These are phyloP conservation scores for Bothrops jararaca DNA, from an alignment of 2,113 vertebrate genomes.

Conservation along the genomic window DNA sequence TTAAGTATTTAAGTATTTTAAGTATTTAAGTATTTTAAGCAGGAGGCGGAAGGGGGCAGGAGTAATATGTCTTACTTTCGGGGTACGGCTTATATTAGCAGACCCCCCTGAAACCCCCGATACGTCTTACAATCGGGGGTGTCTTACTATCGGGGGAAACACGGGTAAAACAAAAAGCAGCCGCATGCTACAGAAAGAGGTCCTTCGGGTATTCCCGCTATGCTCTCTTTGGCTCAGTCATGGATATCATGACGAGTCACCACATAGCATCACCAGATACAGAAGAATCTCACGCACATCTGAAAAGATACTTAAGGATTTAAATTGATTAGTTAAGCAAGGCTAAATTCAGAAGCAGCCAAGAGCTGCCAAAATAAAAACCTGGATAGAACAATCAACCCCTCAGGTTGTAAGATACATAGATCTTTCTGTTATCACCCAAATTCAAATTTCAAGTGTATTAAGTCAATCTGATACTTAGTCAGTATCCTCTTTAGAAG, in stretches of 20 bases:
- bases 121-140: no score
- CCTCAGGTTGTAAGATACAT: background rate
- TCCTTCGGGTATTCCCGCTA: background rate
- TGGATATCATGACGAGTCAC: background rate
- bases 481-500: background rate
- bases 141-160: no score
- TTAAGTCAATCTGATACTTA: background rate
- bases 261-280: conserved; percentile 46
- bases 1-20: no score
- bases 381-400: background rate
- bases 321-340: conserved; percentile 25
- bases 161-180: background rate
- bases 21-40: no score
- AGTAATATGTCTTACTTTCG: no score
- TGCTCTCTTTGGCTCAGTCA: background rate
- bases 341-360: conserved; percentile 17
- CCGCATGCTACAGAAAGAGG: conserved; percentile 61
- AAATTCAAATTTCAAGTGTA: background rate
- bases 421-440: background rate
- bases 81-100: no score
- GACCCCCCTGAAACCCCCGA: no score
- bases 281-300: conserved; percentile 53
- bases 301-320: conserved; percentile 45
- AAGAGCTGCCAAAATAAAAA: conserved; percentile 21
- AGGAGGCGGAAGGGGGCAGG: no score